A percentile compares a stretch with the other conserved stretches of the same genome.
These are phyloP conservation scores for Paguma larvata DNA, from an alignment of 2,797 vertebrate species.

Conservation along the genomic window DNA sequence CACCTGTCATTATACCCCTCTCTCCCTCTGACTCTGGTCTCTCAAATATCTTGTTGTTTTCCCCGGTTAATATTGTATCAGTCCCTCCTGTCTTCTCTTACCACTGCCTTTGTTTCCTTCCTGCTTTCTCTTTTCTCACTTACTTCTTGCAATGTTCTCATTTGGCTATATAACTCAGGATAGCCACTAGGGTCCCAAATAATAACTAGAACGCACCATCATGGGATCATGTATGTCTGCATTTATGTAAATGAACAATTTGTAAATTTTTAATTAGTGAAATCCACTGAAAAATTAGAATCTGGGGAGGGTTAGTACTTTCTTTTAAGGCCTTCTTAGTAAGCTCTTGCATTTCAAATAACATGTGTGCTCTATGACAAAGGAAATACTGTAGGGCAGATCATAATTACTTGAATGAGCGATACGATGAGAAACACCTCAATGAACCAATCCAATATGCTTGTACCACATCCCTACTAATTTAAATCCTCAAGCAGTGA, in stretches of 20 bases:
- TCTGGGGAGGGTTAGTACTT: background rate
- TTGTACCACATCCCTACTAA: background rate
- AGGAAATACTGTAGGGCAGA: background rate
- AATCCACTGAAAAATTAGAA: background rate
- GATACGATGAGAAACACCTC: background rate
- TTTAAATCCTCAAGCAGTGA: background rate
- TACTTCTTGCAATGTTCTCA: background rate
- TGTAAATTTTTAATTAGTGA: background rate
- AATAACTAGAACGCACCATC: background rate
- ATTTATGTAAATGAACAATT: background rate
- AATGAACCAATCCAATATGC: background rate
- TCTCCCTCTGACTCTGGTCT: background rate
- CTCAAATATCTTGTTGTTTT: background rate
- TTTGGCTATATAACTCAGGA: background rate
- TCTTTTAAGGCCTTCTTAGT: background rate
- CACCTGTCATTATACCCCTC: no score
- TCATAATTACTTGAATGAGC: background rate
- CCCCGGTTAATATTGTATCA: background rate
- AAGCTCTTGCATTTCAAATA: background rate
- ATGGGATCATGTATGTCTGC: background rate
- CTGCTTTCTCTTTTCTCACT: background rate
- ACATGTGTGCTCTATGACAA: background rate
- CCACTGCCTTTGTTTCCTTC: background rate
- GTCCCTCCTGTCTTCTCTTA: background rate
- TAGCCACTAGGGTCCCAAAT: background rate